Base-by-base conservation (phyloP, 2,113 vertebrate genomes). In the Mohoua ochrocephala region DNA sequence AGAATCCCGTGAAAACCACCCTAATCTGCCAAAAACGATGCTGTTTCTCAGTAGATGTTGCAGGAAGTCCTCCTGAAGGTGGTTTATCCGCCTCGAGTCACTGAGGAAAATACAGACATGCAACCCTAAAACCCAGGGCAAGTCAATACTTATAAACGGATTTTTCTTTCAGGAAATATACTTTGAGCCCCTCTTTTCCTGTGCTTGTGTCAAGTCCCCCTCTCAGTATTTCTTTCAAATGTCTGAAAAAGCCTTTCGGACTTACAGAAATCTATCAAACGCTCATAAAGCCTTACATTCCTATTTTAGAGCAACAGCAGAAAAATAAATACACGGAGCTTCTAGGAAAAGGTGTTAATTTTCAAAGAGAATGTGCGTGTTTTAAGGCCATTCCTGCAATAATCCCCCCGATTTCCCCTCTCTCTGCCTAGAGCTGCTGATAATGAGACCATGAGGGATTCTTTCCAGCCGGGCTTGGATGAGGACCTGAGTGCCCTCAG, bases 391-490 rank as follows among this genome's bases (percentile, higher is more conserved):
- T 57, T 78, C 45, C 52, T 89, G 21, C 28, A 81, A 81, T 42
- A 91, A 89, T 47, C n/a, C 52, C 63, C 65, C 63, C 41, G 52
- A 71, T 86, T 92, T 85, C 10, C 73, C 26, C n/a, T 75, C 18
- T 67, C 39, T 47, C 6, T n/a, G 6, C 39, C 70, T 33, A 39
- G 49, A 81, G 67, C 0, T 85, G 47, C 71, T 84, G 85, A 33
- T 96, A 96, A 97, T 96, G 89, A 89, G 95, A 87, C 83, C 93
- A 81, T 87, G 45, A 96, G 93, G 93, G 85, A 96, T 86, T 78
- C 68, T 86, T 44, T 71, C 52, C 79, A 70, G 53, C 45, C 44
- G 20, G 54, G 19, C 82, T 78, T 91, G 83, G 85, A 68, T 84
- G 33, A 84, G 64, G 86, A 91, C 54, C 56, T 16, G 23, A 74